Base-by-base conservation (phyloP, 2,113 vertebrate genomes). In the Microcebus murinus region DNA sequence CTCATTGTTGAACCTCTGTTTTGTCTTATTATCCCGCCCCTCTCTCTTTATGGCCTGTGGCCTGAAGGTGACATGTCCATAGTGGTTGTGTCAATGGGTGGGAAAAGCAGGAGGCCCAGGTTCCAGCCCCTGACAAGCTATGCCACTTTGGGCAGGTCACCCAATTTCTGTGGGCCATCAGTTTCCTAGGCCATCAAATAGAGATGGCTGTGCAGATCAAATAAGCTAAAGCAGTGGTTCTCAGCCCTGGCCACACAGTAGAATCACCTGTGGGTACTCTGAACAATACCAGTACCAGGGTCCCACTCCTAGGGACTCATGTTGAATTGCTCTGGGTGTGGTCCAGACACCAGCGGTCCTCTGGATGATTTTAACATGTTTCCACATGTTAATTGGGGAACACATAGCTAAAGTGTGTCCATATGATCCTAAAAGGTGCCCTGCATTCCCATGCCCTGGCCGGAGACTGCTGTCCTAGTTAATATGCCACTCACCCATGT, bases 401-500 rank as follows among this genome's bases (percentile, higher is more conserved):
- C 74, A 3, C 4, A 13, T 0, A 55, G 71, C 83, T 39, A 3
- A 45, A 1, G 39, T 4, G n/a, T 65, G 14, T 29, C 55, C 11
- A 11, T 17, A 1, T 34, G 13, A 36, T 73, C 71, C 73, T 61
- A 55, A 71, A 79, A 55, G 42, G 63, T 3, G 8, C 4, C 48
- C 45, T 17, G 17, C 0, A 3, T 34, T 15, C 31, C 48, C 70
- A 9, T 1, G 21, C 45, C 67, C 70, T 18, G 52, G 31, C 81
- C 55, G n/a, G 34, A 67, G 61, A 10, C 48, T 27, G 45, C 25
- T 34, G 36, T 29, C 61, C 83, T 86, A 0, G 0, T 27, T 4
- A 34, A n/a, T 9, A 6, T 0, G 31, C 29, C 25, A 70, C 99
- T 98, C 94, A 99, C 99, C 98, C 57, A 34, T 59, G 86, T 92